Conservation (phyloP, 2,797 vertebrate species). For the Staurois parvus region DNA sequence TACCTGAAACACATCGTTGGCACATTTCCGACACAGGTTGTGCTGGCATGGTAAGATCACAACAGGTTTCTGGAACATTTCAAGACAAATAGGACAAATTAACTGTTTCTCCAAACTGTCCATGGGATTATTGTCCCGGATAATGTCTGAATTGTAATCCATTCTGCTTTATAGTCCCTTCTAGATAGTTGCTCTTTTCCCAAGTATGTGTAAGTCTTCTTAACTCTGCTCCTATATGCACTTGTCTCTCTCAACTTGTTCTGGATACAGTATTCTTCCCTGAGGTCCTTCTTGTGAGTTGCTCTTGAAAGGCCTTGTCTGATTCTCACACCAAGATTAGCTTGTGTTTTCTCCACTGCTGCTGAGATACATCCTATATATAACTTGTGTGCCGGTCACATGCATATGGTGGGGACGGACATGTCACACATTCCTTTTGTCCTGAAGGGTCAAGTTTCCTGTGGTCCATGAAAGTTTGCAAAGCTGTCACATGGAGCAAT, state of each 20-base stretch:
- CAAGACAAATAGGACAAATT: conserved; percentile 85
- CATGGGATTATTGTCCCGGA: conserved; percentile 80
- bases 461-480: conserved; percentile 62
- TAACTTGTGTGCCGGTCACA: conserved; percentile 70
- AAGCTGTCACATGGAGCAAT: conserved; percentile 71
- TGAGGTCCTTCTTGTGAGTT: background rate
- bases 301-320: background rate
- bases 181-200: background rate
- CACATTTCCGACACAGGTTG: conserved; percentile 84
- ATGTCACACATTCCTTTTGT: conserved; percentile 68
- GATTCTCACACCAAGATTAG: conserved; percentile 43
- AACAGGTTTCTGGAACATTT: conserved; percentile 85
- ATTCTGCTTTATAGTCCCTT: conserved; percentile 63
- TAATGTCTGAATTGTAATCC: conserved; percentile 79
- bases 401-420: conserved; percentile 65
- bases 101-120: conserved; percentile 85
- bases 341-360: conserved; percentile 59
- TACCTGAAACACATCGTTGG: conserved; percentile 81
- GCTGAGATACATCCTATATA: conserved; percentile 73
- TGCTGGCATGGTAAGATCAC: conserved; percentile 86
- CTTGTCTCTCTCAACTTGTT: background rate
- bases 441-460: conserved; percentile 70
- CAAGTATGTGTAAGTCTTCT: background rate
- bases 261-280: background rate
- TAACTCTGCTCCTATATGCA: background rate